These are phyloP conservation scores for Natrix natrix DNA, from an alignment of 2,797 vertebrate species.

Conservation along the genomic window DNA sequence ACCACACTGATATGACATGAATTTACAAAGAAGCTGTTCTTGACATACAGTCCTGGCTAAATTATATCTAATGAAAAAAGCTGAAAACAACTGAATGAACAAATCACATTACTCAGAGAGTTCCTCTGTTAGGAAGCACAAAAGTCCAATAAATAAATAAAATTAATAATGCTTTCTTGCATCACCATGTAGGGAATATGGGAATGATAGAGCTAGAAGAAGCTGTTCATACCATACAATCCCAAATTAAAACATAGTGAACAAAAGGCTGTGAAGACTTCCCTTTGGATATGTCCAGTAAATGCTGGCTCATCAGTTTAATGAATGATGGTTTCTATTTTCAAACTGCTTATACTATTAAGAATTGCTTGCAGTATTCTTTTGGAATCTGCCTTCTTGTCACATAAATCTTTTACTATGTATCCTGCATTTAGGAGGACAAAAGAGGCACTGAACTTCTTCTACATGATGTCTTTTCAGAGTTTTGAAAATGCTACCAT, in stretches of 20 bases:
- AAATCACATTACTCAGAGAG: not conserved
- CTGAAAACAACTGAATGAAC: not conserved
- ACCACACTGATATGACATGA: not conserved
- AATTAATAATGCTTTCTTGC: not conserved
- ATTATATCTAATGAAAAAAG: not conserved
- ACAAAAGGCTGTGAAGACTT: not conserved
- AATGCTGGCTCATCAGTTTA: not conserved
- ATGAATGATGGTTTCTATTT: not conserved
- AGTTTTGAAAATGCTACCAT: not conserved
- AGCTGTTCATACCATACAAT: not conserved
- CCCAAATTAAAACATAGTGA: not conserved
- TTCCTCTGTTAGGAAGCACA: not conserved
- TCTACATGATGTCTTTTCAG: not conserved
- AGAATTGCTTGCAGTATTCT: not conserved
- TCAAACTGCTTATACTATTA: not conserved
- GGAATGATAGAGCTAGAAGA: not conserved
- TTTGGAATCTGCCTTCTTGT: not conserved
- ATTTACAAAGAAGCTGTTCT: not conserved
- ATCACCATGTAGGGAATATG: not conserved
- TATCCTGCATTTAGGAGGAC: not conserved
- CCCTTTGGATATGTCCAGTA: not conserved
- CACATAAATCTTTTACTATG: not conserved
- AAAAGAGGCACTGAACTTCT: not conserved
- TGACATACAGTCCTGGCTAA: not conserved
- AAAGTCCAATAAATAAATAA: not conserved